These are phyloP conservation scores for Ceuthmochares aereus DNA, from an alignment of 2,113 vertebrate species.

Conservation along the genomic window DNA sequence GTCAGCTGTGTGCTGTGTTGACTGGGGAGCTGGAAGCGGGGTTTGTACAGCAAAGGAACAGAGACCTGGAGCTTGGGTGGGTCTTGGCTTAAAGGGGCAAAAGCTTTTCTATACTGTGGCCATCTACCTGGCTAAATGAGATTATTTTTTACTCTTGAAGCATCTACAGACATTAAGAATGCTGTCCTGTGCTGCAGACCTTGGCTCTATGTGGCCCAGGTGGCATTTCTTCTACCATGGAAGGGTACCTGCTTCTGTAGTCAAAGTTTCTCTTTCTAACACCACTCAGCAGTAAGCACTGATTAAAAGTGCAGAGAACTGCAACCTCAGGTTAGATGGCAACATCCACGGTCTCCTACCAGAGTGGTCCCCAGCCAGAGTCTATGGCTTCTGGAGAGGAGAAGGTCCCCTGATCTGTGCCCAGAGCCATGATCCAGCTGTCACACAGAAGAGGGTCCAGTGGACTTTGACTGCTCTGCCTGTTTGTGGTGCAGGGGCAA, in stretches of 20 bases:
- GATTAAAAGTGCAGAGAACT: not conserved
- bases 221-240: not conserved
- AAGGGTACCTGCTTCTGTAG: not conserved
- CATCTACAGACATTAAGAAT: not conserved
- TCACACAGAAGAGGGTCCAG: not conserved
- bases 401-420: not conserved
- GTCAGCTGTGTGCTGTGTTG: not conserved
- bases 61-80: not conserved
- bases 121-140: not conserved
- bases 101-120: not conserved
- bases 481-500: not conserved
- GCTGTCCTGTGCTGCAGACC: not conserved
- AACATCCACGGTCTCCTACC: not conserved
- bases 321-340: not conserved
- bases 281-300: not conserved
- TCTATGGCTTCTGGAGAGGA: not conserved
- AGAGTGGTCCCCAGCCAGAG: not conserved
- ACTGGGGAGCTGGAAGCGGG: not conserved
- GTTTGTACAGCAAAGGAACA: not conserved
- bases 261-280: not conserved
- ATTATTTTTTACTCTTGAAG: not conserved
- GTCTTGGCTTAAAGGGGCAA: not conserved
- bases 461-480: not conserved
- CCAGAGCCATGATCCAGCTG: not conserved
- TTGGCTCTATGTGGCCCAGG: not conserved